These are phyloP conservation scores for Serrognathus titanus DNA, from an alignment of 2,888 invertebrate genomes.

Conservation along the genomic window DNA sequence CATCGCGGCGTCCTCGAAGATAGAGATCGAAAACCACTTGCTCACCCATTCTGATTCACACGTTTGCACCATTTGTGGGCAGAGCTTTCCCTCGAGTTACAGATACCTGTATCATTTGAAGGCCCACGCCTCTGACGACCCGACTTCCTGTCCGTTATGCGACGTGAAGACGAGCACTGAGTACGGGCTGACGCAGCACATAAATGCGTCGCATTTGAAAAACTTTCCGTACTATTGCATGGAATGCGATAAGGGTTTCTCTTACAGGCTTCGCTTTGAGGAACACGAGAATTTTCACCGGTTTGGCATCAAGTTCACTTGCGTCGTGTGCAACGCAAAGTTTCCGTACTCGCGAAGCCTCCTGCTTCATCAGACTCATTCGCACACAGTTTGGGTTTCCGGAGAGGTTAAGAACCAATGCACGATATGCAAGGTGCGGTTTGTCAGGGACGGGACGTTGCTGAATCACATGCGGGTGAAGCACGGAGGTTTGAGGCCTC, in stretches of 20 bases:
- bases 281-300: conserved; percentile 57
- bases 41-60: conserved; percentile 21
- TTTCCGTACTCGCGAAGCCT: conserved; percentile 50
- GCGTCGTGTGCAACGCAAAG: conserved; percentile 53
- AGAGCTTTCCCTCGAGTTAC: conserved; percentile 40
- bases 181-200: conserved; percentile 27
- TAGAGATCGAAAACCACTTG: conserved; percentile 24
- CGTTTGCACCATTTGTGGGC: conserved; percentile 16
- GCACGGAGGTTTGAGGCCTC: conserved; percentile 21
- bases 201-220: conserved; percentile 7
- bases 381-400: conserved; percentile 43
- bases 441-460: conserved; percentile 38
- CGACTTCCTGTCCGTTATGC: conserved; percentile 39
- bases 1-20: conserved; percentile 11
- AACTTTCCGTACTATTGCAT: conserved; percentile 22
- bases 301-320: conserved; percentile 50
- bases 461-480: conserved; percentile 48
- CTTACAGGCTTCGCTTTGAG: conserved; percentile 52
- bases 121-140: conserved; percentile 28
- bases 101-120: conserved; percentile 40
- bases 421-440: conserved; percentile 29
- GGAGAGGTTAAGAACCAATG: conserved; percentile 31
- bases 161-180: conserved; percentile 32
- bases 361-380: conserved; percentile 36
- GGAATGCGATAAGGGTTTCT: conserved; percentile 55